Evolutionary conservation across 2,888 invertebrate species (phyloP).

Genomic region (Seladonia tumulorum): DNA sequence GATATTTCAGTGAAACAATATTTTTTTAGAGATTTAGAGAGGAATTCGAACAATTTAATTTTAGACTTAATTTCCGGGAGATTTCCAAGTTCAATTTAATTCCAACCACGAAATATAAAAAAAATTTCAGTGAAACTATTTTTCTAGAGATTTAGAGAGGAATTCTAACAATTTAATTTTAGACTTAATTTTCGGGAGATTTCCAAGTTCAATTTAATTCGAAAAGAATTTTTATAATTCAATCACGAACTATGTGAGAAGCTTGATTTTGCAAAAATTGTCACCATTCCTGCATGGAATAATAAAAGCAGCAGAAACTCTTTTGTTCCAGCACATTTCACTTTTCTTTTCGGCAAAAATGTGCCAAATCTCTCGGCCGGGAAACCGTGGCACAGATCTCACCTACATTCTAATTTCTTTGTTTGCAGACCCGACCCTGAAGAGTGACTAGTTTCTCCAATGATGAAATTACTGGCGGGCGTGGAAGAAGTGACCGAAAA

Average conservation of each 20-base stretch:
- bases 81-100: too few relatives aligned
- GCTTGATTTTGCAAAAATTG: too few relatives aligned
- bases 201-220: too few relatives aligned
- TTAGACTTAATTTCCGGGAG: too few relatives aligned
- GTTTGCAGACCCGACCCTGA: conserved; percentile 23
- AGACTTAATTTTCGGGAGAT: too few relatives aligned
- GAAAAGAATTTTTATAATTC: too few relatives aligned
- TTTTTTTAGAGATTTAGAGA: too few relatives aligned
- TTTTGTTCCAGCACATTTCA: background rate
- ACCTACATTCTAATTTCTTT: background rate
- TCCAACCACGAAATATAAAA: background rate
- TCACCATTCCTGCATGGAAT: too few relatives aligned
- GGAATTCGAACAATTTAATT: too few relatives aligned
- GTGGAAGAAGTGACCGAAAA: conserved; percentile 75
- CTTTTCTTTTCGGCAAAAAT: background rate
- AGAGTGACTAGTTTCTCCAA: conserved; percentile 64
- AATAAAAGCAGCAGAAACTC: background rate
- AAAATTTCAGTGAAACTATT: background rate
- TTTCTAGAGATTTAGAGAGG: too few relatives aligned
- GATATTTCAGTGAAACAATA: background rate
- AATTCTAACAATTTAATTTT: too few relatives aligned
- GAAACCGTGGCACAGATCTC: background rate
- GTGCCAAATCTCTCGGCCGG: background rate
- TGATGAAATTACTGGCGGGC: conserved; percentile 83
- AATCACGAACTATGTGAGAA: too few relatives aligned